These are phyloP conservation scores for Venusia cambrica DNA, from an alignment of 2,888 invertebrate genomes.

Conservation along the genomic window DNA sequence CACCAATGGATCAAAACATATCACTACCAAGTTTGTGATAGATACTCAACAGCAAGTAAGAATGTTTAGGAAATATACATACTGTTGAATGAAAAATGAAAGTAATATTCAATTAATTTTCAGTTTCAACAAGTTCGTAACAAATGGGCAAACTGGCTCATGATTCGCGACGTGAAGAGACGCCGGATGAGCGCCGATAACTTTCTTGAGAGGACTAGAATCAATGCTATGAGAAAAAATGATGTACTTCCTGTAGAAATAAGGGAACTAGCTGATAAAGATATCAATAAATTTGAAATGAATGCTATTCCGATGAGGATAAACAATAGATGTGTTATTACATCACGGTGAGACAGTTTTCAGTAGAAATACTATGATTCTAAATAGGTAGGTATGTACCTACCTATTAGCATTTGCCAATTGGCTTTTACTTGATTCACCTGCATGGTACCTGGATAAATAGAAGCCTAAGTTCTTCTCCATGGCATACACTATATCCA, in stretches of 20 bases:
- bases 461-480: too few species aligned
- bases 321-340: constrained; percentile 91
- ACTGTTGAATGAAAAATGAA: too few species aligned
- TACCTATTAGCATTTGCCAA: too few species aligned
- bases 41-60: too few species aligned
- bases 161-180: constrained; percentile 93
- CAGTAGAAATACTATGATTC: too few species aligned
- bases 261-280: constrained; percentile 88
- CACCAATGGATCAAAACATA: too few species aligned
- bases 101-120: constrained; percentile 24
- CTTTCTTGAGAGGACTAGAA: constrained; percentile 88
- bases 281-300: constrained; percentile 88
- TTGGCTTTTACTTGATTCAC: too few species aligned
- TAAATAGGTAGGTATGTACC: too few species aligned
- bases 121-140: constrained; percentile 87
- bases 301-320: constrained; percentile 85
- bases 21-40: too few species aligned
- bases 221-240: constrained; percentile 92
- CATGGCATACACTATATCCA: too few species aligned
- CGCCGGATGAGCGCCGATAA: constrained; percentile 87
- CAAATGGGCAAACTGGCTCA: constrained; percentile 91
- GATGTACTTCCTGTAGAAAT: constrained; percentile 91
- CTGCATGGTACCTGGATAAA: too few species aligned
- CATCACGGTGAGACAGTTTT: constrained; percentile 83
- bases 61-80: too few species aligned